Conservation (phyloP, 1,140 invertebrate species). For the Leptoteleia sp. region DNA sequence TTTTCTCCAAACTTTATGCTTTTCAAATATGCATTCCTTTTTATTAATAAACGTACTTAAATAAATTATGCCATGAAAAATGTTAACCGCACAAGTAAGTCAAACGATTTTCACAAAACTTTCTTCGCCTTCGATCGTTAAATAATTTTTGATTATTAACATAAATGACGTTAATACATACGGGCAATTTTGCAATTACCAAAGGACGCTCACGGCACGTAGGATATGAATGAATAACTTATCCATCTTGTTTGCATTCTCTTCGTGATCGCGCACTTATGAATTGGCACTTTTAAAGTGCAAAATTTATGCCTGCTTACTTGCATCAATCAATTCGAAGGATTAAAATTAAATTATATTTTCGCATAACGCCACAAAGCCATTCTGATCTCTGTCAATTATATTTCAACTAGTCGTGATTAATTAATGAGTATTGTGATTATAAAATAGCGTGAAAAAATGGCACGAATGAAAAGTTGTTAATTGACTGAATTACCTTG, state of each 20-base stretch:
- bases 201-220: conserved; percentile 33
- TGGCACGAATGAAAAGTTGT: conserved; percentile 27
- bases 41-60: too few relatives aligned
- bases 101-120: not conserved
- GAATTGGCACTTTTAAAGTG: conserved; percentile 33
- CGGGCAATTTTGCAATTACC: conserved; percentile 38
- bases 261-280: conserved; percentile 39
- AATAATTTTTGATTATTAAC: conserved; percentile 24
- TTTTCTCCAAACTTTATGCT: too few relatives aligned
- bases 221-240: conserved; percentile 47
- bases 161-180: conserved; percentile 39
- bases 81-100: too few relatives aligned
- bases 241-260: conserved; percentile 52
- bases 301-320: conserved; percentile 41
- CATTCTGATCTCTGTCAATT: conserved; percentile 18
- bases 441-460: not conserved
- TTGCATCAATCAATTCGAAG: conserved; percentile 42
- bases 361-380: conserved; percentile 40
- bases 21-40: too few relatives aligned
- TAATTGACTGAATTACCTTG: conserved; percentile 41
- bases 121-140: not conserved
- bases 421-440: conserved; percentile 35
- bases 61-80: too few relatives aligned
- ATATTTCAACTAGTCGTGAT: conserved; percentile 46
- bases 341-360: conserved; percentile 47